Base-by-base conservation (phyloP, 2,888 invertebrate genomes). In the Epirrhoe alternata region DNA sequence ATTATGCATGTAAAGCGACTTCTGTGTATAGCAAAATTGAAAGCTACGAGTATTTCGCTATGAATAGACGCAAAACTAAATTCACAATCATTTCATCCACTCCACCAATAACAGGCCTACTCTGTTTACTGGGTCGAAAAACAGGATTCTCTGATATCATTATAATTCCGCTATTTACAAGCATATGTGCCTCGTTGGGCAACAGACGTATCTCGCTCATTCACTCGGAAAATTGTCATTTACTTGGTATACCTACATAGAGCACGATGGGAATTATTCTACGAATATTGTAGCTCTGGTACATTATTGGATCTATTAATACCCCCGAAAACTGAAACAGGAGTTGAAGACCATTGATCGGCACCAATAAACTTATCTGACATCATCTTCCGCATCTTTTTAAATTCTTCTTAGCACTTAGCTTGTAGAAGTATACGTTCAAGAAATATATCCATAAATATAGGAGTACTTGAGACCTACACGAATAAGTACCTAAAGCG, bases 101-200 rank as follows among this genome's bases (percentile, higher is more conserved):
- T 50, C 50, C 35, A 33, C 50, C 54, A 65, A 33, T 38, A 57
- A 47, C 38, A 14, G 51, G 16, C 31, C 47, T 57, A 42, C 54
- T 61, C 10, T 54, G 58, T 66, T 61, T 61, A 57, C 30, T 66
- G 66, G 33, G 17, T 53, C 54, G 51, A 50, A 55, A 51, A 47
- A 62, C 50, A 51, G 59, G 57, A 61, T 66, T 45, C 59, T 16
- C 35, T 66, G 54, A 66, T 66, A 59, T 66, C 59, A 62, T 66
- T 59, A 62, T 58, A 51, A 51, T 59, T 66, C 52, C 31, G 45
- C 54, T 58, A 47, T 59, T 66, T 55, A 62, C 55, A 59, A 61
- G 61, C 53, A 38, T 49, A 42, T 52, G 16, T 52, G 64, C 50
- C 42, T 58, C 58, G 62, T 62, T 62, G 62, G 53, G 66, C 57